phyloP scores from a whole-genome alignment of 2,113 vertebrate species.

The Anarhynchus alexandrinus region DNA sequence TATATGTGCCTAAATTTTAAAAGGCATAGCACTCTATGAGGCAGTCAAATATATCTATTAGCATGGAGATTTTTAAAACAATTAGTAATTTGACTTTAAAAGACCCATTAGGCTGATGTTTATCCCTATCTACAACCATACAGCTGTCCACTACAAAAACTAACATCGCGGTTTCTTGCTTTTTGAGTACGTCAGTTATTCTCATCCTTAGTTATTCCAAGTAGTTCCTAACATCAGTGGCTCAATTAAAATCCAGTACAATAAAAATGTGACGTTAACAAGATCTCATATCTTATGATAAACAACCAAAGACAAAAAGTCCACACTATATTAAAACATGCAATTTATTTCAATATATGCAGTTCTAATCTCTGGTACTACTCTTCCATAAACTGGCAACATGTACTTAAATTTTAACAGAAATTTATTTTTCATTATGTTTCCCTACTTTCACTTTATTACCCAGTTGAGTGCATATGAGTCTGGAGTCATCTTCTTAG shows the following conservation, averaged over 20 bases:
- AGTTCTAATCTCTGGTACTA: neutral
- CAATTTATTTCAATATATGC: neutral
- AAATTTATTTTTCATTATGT: slow-evolving; percentile 77
- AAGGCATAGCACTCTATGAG: neutral
- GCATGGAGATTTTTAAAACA: neutral
- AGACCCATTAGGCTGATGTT: neutral
- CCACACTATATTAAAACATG: neutral
- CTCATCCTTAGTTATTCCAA: neutral
- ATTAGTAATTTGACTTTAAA: neutral
- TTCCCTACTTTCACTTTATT: slow-evolving; percentile 82
- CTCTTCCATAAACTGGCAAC: neutral
- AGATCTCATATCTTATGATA: neutral
- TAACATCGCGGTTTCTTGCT: neutral
- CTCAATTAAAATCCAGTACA: neutral
- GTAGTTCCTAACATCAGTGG: neutral
- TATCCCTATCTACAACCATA: neutral
- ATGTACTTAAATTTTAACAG: slow-evolving; percentile 6
- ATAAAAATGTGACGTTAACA: neutral
- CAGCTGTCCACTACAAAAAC: neutral
- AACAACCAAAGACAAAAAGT: neutral
- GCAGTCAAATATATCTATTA: neutral
- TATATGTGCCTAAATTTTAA: neutral
- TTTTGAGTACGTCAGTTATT: neutral
- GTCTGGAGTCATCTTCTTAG: slow-evolving; percentile 98
- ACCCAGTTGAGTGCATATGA: slow-evolving; percentile 96